Evolutionary conservation across 2,888 invertebrate species (phyloP), one percentile per base, ranked within the genome.

Genomic region (Emesis russula): DNA sequence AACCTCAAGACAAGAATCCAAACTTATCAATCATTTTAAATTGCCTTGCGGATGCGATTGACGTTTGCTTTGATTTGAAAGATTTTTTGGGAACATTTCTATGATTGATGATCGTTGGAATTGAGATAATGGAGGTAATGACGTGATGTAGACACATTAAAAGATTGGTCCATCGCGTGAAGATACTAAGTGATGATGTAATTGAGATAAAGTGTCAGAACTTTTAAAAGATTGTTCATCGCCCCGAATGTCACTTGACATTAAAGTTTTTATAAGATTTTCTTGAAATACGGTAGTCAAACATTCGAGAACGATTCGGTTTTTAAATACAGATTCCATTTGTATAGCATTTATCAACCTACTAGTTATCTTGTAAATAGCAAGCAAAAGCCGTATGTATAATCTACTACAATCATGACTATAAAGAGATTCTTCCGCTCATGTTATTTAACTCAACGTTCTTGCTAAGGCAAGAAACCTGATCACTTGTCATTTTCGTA

Each of bases 21-120:
- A 66, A 36, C 41, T 38, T 94, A 96, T 97, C 96, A 96, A 97
- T 97, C 97, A 96, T 95, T 95, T 96, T 95, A 96, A 97, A 97
- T 96, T 96, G 96, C 96, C 96, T 96, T 86, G 83, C 88, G 93
- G 93, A 93, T 83, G 80, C 78, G 84, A 92, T 90, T 87, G 93
- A 92, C 90, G 84, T 86, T 89, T 87, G 84, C 58, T 77, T 86
- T 84, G 77, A 89, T 82, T 86, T 85, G 80, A 85, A 85, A 88
- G 82, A 88, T 83, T 83, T 84, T 85, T 78, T 5, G 48, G 70
- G 73, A 71, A 68, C 68, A 68, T 68, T 68, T 68, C 68, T 68
- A 15, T 68, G 68, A 68, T 68, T 95, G 96, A 96, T 96, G 95
- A 94, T 89, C 85, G 89, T 92, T 93, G 85, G 87, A 89, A 93